Evolutionary conservation across 2,888 invertebrate species (phyloP).

Genomic region (Ditylenchus weischeri): DNA sequence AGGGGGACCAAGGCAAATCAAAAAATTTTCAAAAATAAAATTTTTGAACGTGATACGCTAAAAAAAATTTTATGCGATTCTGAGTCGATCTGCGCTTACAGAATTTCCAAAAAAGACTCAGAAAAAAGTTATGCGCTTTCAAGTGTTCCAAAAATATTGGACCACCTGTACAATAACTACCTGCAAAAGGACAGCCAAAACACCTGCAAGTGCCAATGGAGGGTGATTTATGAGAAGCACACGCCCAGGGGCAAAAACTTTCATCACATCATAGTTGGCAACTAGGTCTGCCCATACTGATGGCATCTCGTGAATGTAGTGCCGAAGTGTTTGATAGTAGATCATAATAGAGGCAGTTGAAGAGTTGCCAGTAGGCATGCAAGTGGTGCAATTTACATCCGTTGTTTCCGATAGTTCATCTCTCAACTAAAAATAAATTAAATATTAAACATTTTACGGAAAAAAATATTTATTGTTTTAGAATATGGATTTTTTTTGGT

Average conservation of each 20-base stretch:
- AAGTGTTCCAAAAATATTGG: no score
- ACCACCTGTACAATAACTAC: slow-evolving; percentile 15
- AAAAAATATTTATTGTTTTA: slow-evolving; percentile 1
- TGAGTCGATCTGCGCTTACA: no score
- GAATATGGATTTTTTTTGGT: no score
- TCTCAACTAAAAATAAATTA: slow-evolving; percentile 15
- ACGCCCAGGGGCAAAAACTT: slow-evolving; percentile 43
- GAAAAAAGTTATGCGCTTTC: no score
- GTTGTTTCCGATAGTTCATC: slow-evolving; percentile 27
- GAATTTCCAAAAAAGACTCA: no score
- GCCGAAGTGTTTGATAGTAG: slow-evolving; percentile 19
- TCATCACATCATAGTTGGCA: slow-evolving; percentile 24
- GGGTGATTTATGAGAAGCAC: slow-evolving; percentile 44
- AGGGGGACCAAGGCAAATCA: no score
- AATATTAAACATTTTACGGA: neutral
- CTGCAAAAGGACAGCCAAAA: slow-evolving; percentile 32
- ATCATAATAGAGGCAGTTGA: slow-evolving; percentile 12
- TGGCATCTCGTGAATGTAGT: slow-evolving; percentile 14
- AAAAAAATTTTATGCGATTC: no score
- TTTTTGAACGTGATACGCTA: no score
- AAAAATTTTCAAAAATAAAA: no score
- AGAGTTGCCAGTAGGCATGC: slow-evolving; percentile 18
- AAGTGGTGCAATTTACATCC: slow-evolving; percentile 33
- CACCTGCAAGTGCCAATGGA: slow-evolving; percentile 24
- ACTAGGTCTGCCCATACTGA: slow-evolving; percentile 24